Evolutionary conservation across 2,797 vertebrate species (phyloP).

Genomic region (Crenichthys baileyi): DNA sequence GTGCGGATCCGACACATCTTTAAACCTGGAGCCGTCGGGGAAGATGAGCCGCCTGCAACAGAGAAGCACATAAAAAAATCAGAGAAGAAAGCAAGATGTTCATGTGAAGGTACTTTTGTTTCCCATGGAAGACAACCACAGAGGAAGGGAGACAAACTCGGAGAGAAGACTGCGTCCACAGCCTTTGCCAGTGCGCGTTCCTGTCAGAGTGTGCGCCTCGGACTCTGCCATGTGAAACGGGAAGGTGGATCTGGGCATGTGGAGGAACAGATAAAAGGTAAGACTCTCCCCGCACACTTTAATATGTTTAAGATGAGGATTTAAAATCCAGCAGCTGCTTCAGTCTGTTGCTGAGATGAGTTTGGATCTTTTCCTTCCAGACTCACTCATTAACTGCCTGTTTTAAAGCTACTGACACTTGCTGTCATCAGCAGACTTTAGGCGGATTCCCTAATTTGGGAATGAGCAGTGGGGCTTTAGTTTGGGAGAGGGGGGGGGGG

Average conservation of each 20-base stretch:
- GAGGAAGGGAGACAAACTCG: constrained; percentile 46
- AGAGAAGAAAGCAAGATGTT: background rate
- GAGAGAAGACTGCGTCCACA: constrained; percentile 51
- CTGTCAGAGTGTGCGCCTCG: constrained; percentile 42
- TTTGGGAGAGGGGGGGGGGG: background rate
- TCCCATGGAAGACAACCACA: constrained; percentile 26
- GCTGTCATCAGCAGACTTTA: constrained; percentile 66
- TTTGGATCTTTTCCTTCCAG: constrained; percentile 11
- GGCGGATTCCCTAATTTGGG: constrained; percentile 48
- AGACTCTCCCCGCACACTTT: constrained; percentile 29
- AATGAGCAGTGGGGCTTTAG: constrained; percentile 16
- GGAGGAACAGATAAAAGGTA: constrained; percentile 75
- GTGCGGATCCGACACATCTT: constrained; percentile 44
- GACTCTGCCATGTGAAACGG: constrained; percentile 67
- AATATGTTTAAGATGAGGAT: too few species aligned
- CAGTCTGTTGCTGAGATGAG: constrained; percentile 27
- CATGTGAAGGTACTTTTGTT: constrained; percentile 13
- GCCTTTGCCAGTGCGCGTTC: constrained; percentile 32
- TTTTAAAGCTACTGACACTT: constrained; percentile 49
- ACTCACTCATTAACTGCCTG: constrained; percentile 39
- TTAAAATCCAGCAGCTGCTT: constrained; percentile 4
- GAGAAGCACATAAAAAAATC: constrained; percentile 7
- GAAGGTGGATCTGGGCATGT: constrained; percentile 72
- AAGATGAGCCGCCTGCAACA: constrained; percentile 46
- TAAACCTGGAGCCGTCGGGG: constrained; percentile 54